A percentile compares a stretch with the other conserved stretches of the same genome.
phyloP scores from a whole-genome alignment of 2,888 invertebrate genomes.

The Eilema sororculum region DNA sequence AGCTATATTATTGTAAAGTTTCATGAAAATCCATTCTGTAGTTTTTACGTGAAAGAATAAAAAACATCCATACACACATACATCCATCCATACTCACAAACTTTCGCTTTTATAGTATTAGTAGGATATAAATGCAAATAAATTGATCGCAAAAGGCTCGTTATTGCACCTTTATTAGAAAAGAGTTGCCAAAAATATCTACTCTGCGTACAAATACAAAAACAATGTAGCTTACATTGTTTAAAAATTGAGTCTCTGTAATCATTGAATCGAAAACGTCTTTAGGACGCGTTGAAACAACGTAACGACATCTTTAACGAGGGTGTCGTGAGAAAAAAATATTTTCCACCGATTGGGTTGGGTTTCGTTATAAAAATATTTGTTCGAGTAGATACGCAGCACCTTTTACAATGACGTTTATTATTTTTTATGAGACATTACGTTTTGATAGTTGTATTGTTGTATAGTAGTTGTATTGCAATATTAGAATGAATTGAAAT shows the following conservation, averaged over 20 bases:
- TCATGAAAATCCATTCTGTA: too few species aligned
- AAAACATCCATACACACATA: too few species aligned
- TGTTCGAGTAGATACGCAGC: constrained; percentile 50
- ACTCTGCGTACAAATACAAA: constrained; percentile 27
- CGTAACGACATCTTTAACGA: constrained; percentile 60
- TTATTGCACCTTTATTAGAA: constrained; percentile 9
- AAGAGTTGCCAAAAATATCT: constrained; percentile 27
- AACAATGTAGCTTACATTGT: constrained; percentile 43
- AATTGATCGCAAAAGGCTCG: too few species aligned
- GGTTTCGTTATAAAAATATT: constrained; percentile 68
- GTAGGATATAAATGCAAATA: too few species aligned
- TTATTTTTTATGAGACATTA: constrained; percentile 38
- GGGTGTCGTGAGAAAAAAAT: constrained; percentile 55
- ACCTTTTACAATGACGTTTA: constrained; percentile 38
- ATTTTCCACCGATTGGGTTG: constrained; percentile 58
- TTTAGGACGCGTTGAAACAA: constrained; percentile 56
- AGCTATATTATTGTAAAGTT: too few species aligned
- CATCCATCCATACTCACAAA: too few species aligned
- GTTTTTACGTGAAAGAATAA: too few species aligned
- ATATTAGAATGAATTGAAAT: constrained; percentile 11
- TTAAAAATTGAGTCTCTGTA: constrained; percentile 58
- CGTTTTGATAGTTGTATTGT: constrained; percentile 22
- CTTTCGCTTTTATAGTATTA: too few species aligned
- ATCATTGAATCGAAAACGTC: constrained; percentile 59
- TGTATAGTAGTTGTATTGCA: too few species aligned